These are phyloP conservation scores for Drosophila ironensis DNA, from an alignment of 1,140 invertebrate species.

Conservation along the genomic window DNA sequence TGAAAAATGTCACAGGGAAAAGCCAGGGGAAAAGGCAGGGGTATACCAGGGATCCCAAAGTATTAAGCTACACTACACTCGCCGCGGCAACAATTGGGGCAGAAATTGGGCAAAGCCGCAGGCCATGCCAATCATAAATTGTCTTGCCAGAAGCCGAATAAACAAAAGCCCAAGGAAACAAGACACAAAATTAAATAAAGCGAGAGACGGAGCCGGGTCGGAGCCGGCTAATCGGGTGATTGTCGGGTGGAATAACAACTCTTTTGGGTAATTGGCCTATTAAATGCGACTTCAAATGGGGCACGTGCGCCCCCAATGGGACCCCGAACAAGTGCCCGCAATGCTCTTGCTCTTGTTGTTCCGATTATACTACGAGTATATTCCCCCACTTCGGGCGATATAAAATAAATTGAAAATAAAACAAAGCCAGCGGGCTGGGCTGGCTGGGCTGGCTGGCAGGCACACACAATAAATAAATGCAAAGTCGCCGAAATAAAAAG, in stretches of 20 bases:
- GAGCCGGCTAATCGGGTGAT: too few species aligned
- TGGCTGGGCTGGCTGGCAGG: too few species aligned
- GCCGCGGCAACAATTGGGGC: conserved; percentile 73
- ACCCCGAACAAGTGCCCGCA: conserved; percentile 29
- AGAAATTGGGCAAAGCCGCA: conserved; percentile 61
- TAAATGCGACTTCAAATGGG: conserved; percentile 20
- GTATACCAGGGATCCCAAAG: background rate
- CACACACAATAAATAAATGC: conserved; percentile 66
- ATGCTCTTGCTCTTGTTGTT: conserved; percentile 12
- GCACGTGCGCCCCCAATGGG: conserved; percentile 52
- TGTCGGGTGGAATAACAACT: background rate
- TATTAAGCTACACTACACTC: too few species aligned
- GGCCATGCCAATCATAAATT: conserved; percentile 28
- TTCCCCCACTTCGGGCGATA: conserved; percentile 49
- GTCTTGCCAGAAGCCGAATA: too few species aligned
- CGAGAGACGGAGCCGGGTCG: too few species aligned
- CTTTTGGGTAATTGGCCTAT: conserved; percentile 27
- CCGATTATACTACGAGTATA: conserved; percentile 10
- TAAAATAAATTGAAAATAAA: conserved; percentile 61
- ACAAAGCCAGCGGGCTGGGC: conserved; percentile 13
- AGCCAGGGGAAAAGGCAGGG: conserved; percentile 9
- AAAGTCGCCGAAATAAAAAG: conserved; percentile 42
- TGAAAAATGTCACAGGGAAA: conserved; percentile 76
- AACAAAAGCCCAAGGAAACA: too few species aligned
- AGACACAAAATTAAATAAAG: too few species aligned